Evolutionary conservation across 2,888 invertebrate genomes (phyloP), one percentile per base, ranked within the genome.

Genomic region (Drosophila merina): DNA sequence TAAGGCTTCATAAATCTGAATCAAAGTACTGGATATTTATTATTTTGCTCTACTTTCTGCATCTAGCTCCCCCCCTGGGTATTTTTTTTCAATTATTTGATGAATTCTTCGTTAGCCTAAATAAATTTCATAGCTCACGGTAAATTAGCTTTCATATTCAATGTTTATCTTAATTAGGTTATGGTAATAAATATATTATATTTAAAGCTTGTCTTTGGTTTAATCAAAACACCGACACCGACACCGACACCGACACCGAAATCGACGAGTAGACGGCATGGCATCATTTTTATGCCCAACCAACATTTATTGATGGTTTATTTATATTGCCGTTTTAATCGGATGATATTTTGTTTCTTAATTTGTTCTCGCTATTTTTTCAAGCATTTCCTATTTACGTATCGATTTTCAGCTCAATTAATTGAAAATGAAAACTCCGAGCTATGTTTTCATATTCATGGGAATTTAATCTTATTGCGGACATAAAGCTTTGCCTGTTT

Each of bases 341-440:
- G 40, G 40, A 42, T 42, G 14, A 42, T 42, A 42, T 42, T 42
- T 42, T 20, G 40, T 42, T 42, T 20, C 40, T 42, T 42, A 42
- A 42, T 42, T 42, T 20, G 20, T 8, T 14, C 40, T 8, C 20
- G 14, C 40, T 8, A n/a, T 36, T 36, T 36, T n/a, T 10, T 33
- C 33, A 33, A 9, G 33, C 33, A 8, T 9, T 33, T 33, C 33
- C 9, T 9, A 3, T n/a, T n/a, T 36, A n/a, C 6, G 36, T 36
- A 36, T 36, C 36, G 36, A 36, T 36, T 42, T 42, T 42, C 40
- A 42, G 40, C 20, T 42, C 40, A 42, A 42, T 42, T 42, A 42
- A 42, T 42, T 42, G 9, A 42, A 20, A 42, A 42, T 9, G 40
- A 42, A 20, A 42, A 20, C 40, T 42, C 14, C 14, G 9, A 42